Percentiles rank a stretch among this genome's conserved stretches.
Conservation (phyloP, 2,888 invertebrate species). For the Dorcus parallelipipedus region DNA sequence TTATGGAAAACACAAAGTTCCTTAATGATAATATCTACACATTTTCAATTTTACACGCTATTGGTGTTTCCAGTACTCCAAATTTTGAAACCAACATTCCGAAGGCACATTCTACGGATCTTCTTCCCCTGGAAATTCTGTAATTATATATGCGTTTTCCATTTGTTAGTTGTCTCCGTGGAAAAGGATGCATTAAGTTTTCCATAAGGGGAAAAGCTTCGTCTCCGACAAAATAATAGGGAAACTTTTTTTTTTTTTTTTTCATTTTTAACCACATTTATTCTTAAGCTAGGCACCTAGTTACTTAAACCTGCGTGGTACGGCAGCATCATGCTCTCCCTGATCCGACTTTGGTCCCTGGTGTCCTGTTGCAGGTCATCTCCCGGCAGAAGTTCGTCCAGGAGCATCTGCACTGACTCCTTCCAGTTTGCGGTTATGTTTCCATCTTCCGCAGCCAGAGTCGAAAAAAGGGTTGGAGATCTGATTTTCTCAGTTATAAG, state of each 20-base stretch:
- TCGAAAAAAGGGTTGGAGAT: not conserved
- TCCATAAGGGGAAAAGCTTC: no score
- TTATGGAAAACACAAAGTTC: no score
- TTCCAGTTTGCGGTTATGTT: slow-evolving; percentile 9
- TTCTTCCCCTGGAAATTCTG: no score
- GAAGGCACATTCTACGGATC: no score
- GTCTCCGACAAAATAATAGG: not conserved
- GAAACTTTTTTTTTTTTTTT: not conserved
- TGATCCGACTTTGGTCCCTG: not conserved
- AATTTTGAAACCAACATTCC: no score
- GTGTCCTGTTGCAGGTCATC: slow-evolving; percentile 5
- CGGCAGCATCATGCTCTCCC: not conserved
- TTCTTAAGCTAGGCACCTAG: not conserved
- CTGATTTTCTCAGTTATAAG: slow-evolving; percentile 1
- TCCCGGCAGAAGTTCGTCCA: slow-evolving; percentile 11
- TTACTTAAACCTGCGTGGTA: not conserved
- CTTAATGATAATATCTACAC: no score
- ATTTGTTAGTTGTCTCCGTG: no score
- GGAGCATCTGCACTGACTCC: slow-evolving; percentile 4
- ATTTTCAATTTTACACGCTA: no score
- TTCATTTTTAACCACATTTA: not conserved
- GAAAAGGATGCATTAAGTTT: no score
- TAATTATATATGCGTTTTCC: no score
- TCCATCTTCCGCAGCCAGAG: not conserved
- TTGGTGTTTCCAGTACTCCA: no score